Evolutionary conservation across 2,797 vertebrate species (phyloP), one percentile per base, ranked within the genome.

Genomic region (Coreius guichenoti): DNA sequence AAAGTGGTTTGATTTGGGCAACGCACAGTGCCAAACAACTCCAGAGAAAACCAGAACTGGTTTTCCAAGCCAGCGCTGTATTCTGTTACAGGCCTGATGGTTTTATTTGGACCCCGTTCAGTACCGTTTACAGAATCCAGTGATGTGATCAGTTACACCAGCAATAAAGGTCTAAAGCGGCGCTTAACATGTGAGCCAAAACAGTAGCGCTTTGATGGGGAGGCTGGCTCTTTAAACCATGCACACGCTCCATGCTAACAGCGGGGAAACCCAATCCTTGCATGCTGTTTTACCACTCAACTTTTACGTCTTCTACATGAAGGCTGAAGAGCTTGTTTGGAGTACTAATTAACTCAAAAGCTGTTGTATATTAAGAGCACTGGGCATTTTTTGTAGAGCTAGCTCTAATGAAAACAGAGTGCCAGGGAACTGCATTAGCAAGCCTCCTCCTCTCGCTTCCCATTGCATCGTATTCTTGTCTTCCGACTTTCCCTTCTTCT

Each of bases 71-170:
- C 93, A 94, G 93, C 84, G 92, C 86, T 93, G 88, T 91, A 95
- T 96, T 93, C 90, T 86, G 92, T 97, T 95, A 90, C 94, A 92
- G 93, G 86, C 91, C 94, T 90, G 90, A 93, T 93, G 93, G 94
- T 95, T 96, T 93, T 94, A 95, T 96, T 95, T 91, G 91, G 92
- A 93, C 88, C 89, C 91, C 63, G 7, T 79, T 86, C 77, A 49
- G 80, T 65, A 81, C 69, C 58, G 90, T 95, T 95, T 93, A 94
- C 90, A 94, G 88, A 91, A 93, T 92, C 91, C 91, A 95, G 92
- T 93, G 94, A 95, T 92, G 91, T 92, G 93, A 96, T 96, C 92
- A 83, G 89, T 95, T 95, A 95, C 93, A 92, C 95, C 93, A 96
- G 96, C 94, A 94, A 96, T 95, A 94, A 90, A 19, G 79, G 45